Percentiles rank a stretch among this genome's conserved stretches.
phyloP scores from a whole-genome alignment of 1,140 invertebrate genomes.

The Drosophila burlai region DNA sequence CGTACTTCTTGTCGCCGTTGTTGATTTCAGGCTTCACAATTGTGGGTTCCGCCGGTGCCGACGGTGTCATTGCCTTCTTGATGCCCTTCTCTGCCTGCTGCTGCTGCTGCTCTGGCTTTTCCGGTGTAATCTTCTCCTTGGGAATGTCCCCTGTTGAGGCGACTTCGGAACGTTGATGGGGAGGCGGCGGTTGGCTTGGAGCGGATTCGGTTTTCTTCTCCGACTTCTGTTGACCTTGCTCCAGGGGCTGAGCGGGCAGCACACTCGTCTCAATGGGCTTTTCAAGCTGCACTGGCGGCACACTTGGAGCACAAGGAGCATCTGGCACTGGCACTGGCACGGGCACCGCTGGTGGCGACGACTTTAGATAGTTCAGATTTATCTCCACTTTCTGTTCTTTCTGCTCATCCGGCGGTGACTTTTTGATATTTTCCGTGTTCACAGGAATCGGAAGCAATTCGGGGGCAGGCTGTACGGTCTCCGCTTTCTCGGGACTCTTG shows the following conservation, averaged over 20 bases:
- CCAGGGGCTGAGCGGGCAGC: neutral
- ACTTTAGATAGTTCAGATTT: slow-evolving; percentile 30
- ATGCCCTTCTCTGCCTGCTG: slow-evolving; percentile 27
- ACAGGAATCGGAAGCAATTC: neutral
- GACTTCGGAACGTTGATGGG: slow-evolving; percentile 2
- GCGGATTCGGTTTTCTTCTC: slow-evolving; percentile 14
- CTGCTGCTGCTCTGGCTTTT: slow-evolving; percentile 8
- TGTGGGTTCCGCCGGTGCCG: slow-evolving; percentile 10
- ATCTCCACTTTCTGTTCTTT: slow-evolving; percentile 28
- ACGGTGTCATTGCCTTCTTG: slow-evolving; percentile 29
- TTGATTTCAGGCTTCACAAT: slow-evolving; percentile 38
- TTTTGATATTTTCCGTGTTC: neutral
- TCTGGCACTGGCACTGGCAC: neutral
- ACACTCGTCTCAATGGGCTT: slow-evolving; percentile 2
- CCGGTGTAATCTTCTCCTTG: slow-evolving; percentile 1
- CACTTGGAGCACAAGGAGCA: neutral
- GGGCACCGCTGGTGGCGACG: slow-evolving; percentile 1
- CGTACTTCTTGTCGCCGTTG: slow-evolving; percentile 42
- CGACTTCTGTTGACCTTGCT: neutral
- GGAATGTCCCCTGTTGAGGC: neutral
- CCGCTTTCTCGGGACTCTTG: slow-evolving; percentile 27
- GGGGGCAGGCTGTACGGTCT: neutral
- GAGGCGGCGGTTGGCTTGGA: neutral
- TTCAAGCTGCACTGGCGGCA: slow-evolving; percentile 6
- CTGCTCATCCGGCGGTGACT: slow-evolving; percentile 1